Percentiles rank a stretch among this genome's conserved stretches.
Evolutionary conservation across 2,888 invertebrate genomes (phyloP).

Genomic region (Nomada lathburiana): DNA sequence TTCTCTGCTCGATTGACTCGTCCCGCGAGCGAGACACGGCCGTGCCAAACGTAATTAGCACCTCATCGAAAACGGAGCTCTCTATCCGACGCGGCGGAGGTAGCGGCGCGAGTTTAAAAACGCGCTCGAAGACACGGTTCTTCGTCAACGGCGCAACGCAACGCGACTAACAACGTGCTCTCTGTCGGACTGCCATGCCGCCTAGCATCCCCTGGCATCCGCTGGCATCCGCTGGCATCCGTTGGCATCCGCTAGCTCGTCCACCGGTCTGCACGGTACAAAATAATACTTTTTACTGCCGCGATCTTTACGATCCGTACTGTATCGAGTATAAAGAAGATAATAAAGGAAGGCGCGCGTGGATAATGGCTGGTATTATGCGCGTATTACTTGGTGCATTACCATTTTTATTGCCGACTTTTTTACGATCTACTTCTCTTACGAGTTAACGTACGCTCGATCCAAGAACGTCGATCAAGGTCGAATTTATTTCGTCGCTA

Average conservation of each 20-base stretch:
- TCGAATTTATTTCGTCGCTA: constrained; percentile 31
- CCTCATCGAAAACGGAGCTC: constrained; percentile 61
- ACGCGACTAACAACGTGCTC: background rate
- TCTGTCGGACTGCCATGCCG: too few species aligned
- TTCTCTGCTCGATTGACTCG: constrained; percentile 55
- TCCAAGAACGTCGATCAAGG: constrained; percentile 62
- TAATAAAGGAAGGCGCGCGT: constrained; percentile 71
- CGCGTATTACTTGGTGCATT: constrained; percentile 72
- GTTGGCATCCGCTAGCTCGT: background rate
- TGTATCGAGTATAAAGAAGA: constrained; percentile 72
- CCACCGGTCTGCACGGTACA: constrained; percentile 36
- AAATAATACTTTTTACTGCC: constrained; percentile 74
- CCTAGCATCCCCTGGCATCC: background rate
- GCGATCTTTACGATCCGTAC: constrained; percentile 70
- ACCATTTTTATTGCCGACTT: constrained; percentile 71
- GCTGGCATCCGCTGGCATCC: background rate
- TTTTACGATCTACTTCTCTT: constrained; percentile 69
- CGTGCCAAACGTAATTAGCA: constrained; percentile 62
- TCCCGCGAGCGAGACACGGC: constrained; percentile 15
- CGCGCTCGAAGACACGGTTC: constrained; percentile 12
- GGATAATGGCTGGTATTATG: constrained; percentile 73
- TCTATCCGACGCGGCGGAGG: constrained; percentile 21
- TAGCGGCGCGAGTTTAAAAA: background rate
- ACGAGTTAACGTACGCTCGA: constrained; percentile 48
- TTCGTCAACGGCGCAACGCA: background rate